Evolutionary conservation across 2,113 vertebrate species (phyloP), one percentile per base, ranked within the genome.

Genomic region (Thinocorus orbignyianus): DNA sequence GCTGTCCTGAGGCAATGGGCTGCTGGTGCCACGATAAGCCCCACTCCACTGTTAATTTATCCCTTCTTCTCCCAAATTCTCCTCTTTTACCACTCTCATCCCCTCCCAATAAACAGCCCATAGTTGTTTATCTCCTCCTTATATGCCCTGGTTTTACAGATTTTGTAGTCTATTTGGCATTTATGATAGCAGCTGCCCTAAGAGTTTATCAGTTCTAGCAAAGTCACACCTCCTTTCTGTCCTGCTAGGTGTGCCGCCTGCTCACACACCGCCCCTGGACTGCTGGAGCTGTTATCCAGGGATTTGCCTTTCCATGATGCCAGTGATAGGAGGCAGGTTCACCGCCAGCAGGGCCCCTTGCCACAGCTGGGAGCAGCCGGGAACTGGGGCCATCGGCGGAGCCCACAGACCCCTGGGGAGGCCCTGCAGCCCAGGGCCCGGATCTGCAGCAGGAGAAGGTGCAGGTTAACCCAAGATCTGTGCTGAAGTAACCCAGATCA

Each of bases 331-430:
- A 28, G 51, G 17, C 64, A 35, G 37, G 39, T 11, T 7, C 5
- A 17, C 39, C 13, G 13, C 6, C 31, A 17, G 66, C 31, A 6
- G 1, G 4, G 2, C 13, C 18, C 17, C 55, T n/a, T 2, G 0
- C 7, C 20, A 19, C 10, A 14, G 17, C 25, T 2, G 1, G 11
- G 19, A 17, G 31, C 25, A 22, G 37, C 37, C 4, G 18, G 42
- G 0, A 1, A 3, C 0, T 4, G 37, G 16, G 17, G 13, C 18
- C 22, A 22, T 11, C 39, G 25, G 20, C 10, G 15, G 24, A 5
- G 23, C 2, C 30, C 22, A 13, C 24, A 19, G n/a, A 33, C 30
- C 20, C 12, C 22, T 1, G 39, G 12, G 42, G 22, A 55, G n/a
- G 49, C 46, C 7, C 28, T 17, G 39, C 39, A n/a, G 70, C 69